Conservation (phyloP, 2,113 vertebrate genomes). For the Macrotus californicus region DNA sequence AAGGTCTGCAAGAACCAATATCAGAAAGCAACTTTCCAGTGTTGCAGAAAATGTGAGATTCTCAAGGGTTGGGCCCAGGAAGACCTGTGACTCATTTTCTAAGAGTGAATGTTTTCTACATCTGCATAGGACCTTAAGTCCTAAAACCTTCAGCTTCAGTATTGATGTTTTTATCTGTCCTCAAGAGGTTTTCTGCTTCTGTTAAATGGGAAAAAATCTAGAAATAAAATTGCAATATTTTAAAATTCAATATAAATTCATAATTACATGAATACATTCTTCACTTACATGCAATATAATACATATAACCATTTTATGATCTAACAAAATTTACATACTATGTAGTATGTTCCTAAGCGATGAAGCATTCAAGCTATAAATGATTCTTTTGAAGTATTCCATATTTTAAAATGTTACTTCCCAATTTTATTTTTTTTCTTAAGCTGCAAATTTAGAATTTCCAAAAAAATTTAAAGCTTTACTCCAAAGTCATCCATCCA, state of each 20-base stretch:
- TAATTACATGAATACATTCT: background rate
- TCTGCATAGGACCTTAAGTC: background rate
- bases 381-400: background rate
- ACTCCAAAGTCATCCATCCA: background rate
- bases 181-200: background rate
- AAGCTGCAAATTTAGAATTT: background rate
- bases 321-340: background rate
- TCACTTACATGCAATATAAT: background rate
- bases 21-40: constrained; percentile 27
- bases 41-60: constrained; percentile 1
- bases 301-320: background rate
- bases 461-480: background rate
- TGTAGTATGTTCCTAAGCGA: background rate
- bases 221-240: background rate
- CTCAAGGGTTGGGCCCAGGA: background rate
- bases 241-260: background rate
- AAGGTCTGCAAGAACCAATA: background rate
- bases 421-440: background rate
- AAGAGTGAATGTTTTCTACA: background rate
- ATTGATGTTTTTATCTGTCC: background rate
- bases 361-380: background rate
- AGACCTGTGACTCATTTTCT: background rate
- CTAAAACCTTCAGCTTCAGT: background rate
- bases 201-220: background rate
- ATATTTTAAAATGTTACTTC: background rate